phyloP scores from a whole-genome alignment of 2,113 vertebrate species.

The Maccullochella peelii region DNA sequence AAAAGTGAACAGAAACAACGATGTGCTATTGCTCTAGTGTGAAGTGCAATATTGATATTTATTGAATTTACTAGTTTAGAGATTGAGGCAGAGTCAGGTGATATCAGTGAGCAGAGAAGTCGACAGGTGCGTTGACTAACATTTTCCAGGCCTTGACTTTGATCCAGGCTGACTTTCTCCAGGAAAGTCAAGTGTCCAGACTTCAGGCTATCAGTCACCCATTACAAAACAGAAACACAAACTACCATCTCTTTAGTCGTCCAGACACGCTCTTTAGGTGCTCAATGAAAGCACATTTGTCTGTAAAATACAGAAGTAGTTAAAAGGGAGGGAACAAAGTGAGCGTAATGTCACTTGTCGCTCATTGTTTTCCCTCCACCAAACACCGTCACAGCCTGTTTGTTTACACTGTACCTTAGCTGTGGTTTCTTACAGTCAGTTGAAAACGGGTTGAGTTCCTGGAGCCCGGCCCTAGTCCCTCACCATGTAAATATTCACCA shows the following conservation, averaged over 20 bases:
- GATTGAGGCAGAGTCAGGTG: neutral
- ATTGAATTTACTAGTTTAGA: neutral
- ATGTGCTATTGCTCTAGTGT: neutral
- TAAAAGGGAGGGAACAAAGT: slow-evolving; percentile 8
- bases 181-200: slow-evolving; percentile 30
- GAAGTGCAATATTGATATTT: neutral
- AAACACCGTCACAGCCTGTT: neutral
- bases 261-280: neutral
- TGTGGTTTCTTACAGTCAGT: slow-evolving; percentile 33
- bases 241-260: neutral
- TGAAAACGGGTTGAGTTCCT: slow-evolving; percentile 51
- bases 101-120: slow-evolving; percentile 28
- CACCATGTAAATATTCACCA: slow-evolving; percentile 54
- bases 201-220: slow-evolving; percentile 2
- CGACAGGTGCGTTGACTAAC: slow-evolving; percentile 12
- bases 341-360: neutral
- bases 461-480: slow-evolving; percentile 34
- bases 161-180: slow-evolving; percentile 35
- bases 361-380: neutral
- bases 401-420: slow-evolving; percentile 31
- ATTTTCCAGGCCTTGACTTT: slow-evolving; percentile 46
- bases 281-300: neutral
- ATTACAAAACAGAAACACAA: neutral
- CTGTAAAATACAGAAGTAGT: slow-evolving; percentile 35
- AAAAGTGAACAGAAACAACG: neutral